Conservation (phyloP, 2,888 invertebrate species). For the Cetonia aurata region DNA sequence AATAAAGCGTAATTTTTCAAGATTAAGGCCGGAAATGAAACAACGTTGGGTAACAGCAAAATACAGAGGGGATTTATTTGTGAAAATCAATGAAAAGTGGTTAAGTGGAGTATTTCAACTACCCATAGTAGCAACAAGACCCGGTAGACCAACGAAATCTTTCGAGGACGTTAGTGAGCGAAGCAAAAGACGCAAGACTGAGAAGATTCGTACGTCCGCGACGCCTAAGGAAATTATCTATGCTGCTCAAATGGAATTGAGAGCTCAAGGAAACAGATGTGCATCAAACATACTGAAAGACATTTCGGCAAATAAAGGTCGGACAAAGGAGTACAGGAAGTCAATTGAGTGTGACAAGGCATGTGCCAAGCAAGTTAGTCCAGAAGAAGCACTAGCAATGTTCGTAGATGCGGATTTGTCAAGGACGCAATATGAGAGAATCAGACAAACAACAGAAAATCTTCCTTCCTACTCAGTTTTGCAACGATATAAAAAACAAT, state of each 20-base stretch:
- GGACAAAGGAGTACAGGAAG: constrained; percentile 1
- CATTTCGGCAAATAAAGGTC: not conserved
- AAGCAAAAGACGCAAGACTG: too few species aligned
- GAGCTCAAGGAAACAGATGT: constrained; percentile 11
- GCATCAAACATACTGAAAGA: constrained; percentile 27
- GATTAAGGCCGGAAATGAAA: not conserved
- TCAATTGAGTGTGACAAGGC: not conserved
- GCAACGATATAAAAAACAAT: constrained; percentile 20
- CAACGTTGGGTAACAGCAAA: constrained; percentile 4
- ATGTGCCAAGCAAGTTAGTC: constrained; percentile 4
- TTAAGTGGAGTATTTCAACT: constrained; percentile 10
- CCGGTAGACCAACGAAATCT: too few species aligned
- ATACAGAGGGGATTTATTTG: constrained; percentile 4
- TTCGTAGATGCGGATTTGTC: constrained; percentile 24
- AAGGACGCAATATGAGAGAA: constrained; percentile 19
- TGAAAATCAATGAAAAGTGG: constrained; percentile 10
- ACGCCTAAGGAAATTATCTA: not conserved
- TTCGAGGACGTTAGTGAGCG: constrained; percentile 1
- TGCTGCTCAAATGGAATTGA: constrained; percentile 29
- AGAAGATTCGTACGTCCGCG: too few species aligned
- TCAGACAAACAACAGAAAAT: constrained; percentile 9
- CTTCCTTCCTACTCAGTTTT: constrained; percentile 14
- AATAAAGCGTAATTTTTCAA: constrained; percentile 7
- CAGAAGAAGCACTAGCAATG: constrained; percentile 23
- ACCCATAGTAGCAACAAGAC: not conserved